These are phyloP conservation scores for Acanthopagrus latus DNA, from an alignment of 2,797 vertebrate genomes.

Conservation along the genomic window DNA sequence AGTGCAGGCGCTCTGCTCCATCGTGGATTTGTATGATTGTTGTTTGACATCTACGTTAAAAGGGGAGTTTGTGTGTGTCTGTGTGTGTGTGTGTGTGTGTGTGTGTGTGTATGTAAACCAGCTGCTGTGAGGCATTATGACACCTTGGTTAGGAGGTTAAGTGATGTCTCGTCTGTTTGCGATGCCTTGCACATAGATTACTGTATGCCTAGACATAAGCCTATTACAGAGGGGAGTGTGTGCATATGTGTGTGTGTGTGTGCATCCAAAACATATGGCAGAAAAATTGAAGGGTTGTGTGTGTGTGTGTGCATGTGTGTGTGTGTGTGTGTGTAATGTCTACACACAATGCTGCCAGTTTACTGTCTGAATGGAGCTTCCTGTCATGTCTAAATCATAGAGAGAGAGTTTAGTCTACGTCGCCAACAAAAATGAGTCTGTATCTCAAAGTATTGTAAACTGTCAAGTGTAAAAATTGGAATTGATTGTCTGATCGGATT, in stretches of 20 bases:
- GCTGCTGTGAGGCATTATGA: conserved; percentile 59
- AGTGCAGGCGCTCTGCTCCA: conserved; percentile 1
- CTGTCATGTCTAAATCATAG: conserved; percentile 1
- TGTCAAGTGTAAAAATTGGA: background rate
- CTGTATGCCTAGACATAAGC: conserved; percentile 77
- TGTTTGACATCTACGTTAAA: conserved; percentile 24
- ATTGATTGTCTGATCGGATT: background rate
- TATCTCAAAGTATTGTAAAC: background rate
- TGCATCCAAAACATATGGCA: conserved; percentile 71
- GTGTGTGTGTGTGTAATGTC: conserved; percentile 3
- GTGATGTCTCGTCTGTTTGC: conserved; percentile 67
- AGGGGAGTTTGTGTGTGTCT: conserved; percentile 14
- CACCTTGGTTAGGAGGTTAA: conserved; percentile 67
- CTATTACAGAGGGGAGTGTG: conserved; percentile 68
- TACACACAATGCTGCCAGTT: conserved; percentile 25
- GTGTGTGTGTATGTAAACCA: conserved; percentile 34
- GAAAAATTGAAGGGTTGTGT: conserved; percentile 50
- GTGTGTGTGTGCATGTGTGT: background rate
- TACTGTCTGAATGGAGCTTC: conserved; percentile 24
- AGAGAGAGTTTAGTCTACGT: background rate
- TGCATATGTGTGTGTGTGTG: conserved; percentile 31
- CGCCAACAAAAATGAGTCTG: background rate
- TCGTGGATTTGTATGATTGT: background rate
- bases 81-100: conserved; percentile 12
- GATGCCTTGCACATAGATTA: conserved; percentile 71